A percentile compares a stretch with the other conserved stretches of the same genome.
These are phyloP conservation scores for Tholera decimalis DNA, from an alignment of 2,888 invertebrate species.

Conservation along the genomic window DNA sequence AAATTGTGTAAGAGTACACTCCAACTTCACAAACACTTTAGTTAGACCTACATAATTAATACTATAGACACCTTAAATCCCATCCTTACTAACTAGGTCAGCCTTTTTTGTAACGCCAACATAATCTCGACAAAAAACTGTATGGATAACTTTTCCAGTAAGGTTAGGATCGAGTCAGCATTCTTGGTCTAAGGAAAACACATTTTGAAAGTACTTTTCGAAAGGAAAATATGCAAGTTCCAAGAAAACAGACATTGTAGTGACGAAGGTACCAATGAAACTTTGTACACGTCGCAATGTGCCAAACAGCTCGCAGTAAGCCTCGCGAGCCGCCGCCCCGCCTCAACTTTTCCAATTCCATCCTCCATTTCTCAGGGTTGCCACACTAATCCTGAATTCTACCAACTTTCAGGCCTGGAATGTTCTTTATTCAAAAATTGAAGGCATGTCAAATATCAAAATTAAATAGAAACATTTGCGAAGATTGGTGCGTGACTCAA, in stretches of 20 bases:
- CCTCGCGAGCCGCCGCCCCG: constrained; percentile 73
- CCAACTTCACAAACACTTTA: constrained; percentile 6
- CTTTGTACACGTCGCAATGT: constrained; percentile 77
- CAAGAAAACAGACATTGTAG: constrained; percentile 57
- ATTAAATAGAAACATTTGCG: constrained; percentile 63
- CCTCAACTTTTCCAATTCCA: constrained; percentile 87
- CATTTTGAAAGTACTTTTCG: constrained; percentile 60
- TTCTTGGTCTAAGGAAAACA: constrained; percentile 55
- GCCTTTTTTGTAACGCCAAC: constrained; percentile 39
- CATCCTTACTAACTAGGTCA: constrained; percentile 23
- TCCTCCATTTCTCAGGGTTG: constrained; percentile 79
- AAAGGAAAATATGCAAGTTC: constrained; percentile 65
- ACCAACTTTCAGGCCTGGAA: constrained; percentile 76
- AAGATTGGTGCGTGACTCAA: constrained; percentile 63
- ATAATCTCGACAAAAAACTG: constrained; percentile 55
- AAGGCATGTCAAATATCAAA: constrained; percentile 72
- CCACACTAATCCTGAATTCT: constrained; percentile 79
- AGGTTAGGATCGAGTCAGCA: constrained; percentile 57
- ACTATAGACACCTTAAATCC: constrained; percentile 4
- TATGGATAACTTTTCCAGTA: constrained; percentile 60
- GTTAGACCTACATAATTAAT: constrained; percentile 15
- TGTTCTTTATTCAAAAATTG: constrained; percentile 77
- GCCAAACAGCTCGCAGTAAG: constrained; percentile 79
- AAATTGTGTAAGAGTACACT: background rate
- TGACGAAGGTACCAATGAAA: constrained; percentile 70